Base-by-base conservation (phyloP, 2,113 vertebrate genomes). In the Triplophysa dalaica region DNA sequence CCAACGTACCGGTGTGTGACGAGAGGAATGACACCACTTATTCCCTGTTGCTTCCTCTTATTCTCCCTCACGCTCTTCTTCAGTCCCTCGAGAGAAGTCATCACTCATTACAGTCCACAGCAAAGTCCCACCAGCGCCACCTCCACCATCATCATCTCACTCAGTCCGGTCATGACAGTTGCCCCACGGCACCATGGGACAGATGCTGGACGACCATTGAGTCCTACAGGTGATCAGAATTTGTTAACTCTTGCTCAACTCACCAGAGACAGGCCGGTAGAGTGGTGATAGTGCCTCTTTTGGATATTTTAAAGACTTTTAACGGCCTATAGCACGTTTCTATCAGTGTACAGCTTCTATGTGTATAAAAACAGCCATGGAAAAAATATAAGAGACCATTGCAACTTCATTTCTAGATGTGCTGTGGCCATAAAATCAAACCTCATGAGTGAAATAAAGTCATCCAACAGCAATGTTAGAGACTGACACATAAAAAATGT, bases 31-130 rank as follows among this genome's bases (percentile, higher is more conserved):
- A 60, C 70, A 75, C 69, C 82, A 70, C 69, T 17, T 79, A 79
- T 83, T 79, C 81, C 45, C 77, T 38, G 60, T 61, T 22, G 17
- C 8, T 62, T 70, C 5, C 10, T 56, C 22, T 48, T 22, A 43
- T 52, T 60, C 69, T 52, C 19, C 45, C 67, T 61, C 67, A 50
- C 56, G n/a, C n/a, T 13, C 24, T 54, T 17, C 29, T 19, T 38
- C 52, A 26, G 24, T 70, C 50, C 78, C 81, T 82, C 17, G 60
- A 79, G 77, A 77, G 43, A 76, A 72, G 50, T n/a, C 83, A 82
- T 85, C 72, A 77, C 52, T 85, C 77, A 76, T 77, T 66, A 77
- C 33, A 77, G 73, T 70, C 76, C 70, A 64, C 38, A 82, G 48
- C 48, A 62, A 64, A 65, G 48, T 79, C 75, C 52, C 50, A 77